Evolutionary conservation across 2,888 invertebrate genomes (phyloP).

Genomic region (Chaitophorus viminalis): DNA sequence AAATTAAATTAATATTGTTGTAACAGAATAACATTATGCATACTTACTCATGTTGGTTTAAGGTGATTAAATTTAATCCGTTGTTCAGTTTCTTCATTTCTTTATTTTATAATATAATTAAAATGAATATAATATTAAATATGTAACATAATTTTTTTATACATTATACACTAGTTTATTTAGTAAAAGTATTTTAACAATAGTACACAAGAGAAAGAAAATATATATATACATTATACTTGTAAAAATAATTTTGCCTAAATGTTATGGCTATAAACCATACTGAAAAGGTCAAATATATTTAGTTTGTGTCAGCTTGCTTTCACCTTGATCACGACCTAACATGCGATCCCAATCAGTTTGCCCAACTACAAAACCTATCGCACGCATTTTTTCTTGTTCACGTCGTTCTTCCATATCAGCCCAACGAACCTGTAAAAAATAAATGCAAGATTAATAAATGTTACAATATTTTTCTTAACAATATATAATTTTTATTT

Average conservation of each 20-base stretch:
- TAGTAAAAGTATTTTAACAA: conserved; percentile 18
- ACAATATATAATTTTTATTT: too few relatives aligned
- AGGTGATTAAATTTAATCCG: conserved; percentile 54
- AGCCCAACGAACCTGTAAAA: conserved; percentile 91
- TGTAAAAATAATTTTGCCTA: background rate
- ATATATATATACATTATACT: conserved; percentile 6
- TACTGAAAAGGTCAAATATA: conserved; percentile 75
- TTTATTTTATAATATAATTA: conserved; percentile 35
- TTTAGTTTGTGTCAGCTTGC: conserved; percentile 92
- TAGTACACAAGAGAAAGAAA: background rate
- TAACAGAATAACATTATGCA: conserved; percentile 6
- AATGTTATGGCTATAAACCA: background rate
- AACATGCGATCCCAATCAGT: conserved; percentile 97
- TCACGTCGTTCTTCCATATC: conserved; percentile 93
- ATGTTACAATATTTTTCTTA: too few relatives aligned
- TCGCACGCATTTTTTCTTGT: conserved; percentile 91
- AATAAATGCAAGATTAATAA: background rate
- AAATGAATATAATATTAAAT: conserved; percentile 26
- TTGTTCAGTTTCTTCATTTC: conserved; percentile 48
- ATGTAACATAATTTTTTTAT: conserved; percentile 15
- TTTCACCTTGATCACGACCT: conserved; percentile 87
- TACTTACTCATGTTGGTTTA: conserved; percentile 45
- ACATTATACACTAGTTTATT: conserved; percentile 2
- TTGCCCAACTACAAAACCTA: conserved; percentile 96
- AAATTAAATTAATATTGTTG: conserved; percentile 2